phyloP scores from a whole-genome alignment of 1,140 invertebrate genomes.

The Riptortus pedestris region DNA sequence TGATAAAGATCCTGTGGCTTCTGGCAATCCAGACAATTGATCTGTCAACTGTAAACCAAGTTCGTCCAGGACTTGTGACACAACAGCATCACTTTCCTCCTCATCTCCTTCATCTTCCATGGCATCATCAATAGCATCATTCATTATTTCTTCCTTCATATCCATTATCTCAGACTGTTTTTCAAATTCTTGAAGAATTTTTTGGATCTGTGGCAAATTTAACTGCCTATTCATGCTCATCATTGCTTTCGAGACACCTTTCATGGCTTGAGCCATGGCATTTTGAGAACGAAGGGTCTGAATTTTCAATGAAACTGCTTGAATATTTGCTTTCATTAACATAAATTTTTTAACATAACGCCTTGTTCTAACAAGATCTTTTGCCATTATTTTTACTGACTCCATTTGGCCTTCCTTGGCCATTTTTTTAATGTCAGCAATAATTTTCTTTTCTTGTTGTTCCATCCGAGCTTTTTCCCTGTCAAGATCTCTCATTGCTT shows the following conservation, averaged over 20 bases:
- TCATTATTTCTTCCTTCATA: conserved; percentile 99
- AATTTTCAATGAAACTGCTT: conserved; percentile 96
- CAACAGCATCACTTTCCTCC: conserved; percentile 88
- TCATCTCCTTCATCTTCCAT: conserved; percentile 98
- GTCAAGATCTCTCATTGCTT: conserved; percentile 95
- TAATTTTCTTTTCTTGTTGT: conserved; percentile 97
- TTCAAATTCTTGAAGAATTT: conserved; percentile 98
- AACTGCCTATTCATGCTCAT: conserved; percentile 96
- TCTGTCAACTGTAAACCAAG: conserved; percentile 88
- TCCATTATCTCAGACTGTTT: conserved; percentile 99
- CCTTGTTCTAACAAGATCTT: conserved; percentile 92
- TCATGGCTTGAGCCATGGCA: conserved; percentile 99
- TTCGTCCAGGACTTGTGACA: conserved; percentile 91
- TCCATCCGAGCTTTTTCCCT: conserved; percentile 92
- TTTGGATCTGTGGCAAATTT: conserved; percentile 98
- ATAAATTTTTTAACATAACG: conserved; percentile 97
- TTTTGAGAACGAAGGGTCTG: conserved; percentile 97
- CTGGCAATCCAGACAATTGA: conserved; percentile 76
- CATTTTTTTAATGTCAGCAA: conserved; percentile 96
- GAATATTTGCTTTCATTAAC: conserved; percentile 98
- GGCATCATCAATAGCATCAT: conserved; percentile 98
- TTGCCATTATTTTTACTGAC: conserved; percentile 99
- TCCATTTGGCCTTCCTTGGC: conserved; percentile 99
- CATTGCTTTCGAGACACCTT: conserved; percentile 97
- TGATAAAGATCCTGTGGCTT: conserved; percentile 52